Evolutionary conservation across 2,113 vertebrate species (phyloP).

Genomic region (Leiothrix lutea): DNA sequence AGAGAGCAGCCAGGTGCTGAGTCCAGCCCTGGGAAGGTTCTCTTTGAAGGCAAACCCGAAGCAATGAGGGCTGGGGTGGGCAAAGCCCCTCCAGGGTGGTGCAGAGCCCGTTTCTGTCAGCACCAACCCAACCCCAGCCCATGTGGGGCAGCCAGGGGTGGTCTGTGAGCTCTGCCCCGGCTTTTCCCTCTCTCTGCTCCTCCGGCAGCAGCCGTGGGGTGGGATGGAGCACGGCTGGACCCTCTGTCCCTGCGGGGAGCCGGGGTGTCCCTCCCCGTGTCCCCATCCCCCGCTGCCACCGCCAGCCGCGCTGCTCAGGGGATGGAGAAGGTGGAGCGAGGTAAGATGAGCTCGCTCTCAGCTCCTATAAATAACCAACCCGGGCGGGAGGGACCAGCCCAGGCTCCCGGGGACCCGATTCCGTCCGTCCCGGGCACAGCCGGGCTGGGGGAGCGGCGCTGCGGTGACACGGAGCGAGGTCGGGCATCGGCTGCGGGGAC

Average conservation of each 20-base stretch:
- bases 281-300: neutral
- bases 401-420: neutral
- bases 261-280: neutral
- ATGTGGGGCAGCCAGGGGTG: fast-evolving
- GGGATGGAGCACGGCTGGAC: neutral
- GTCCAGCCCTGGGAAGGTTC: neutral
- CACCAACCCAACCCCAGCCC: neutral
- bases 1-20: neutral
- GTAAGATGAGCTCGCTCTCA: neutral
- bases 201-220: neutral
- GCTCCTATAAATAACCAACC: constrained; percentile 8
- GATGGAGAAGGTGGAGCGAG: constrained; percentile 8
- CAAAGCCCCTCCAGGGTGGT: neutral
- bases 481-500: neutral
- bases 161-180: neutral
- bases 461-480: neutral
- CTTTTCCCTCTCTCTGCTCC: neutral
- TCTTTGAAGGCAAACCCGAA: neutral
- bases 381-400: neutral
- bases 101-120: neutral
- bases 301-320: neutral
- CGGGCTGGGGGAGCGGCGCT: neutral
- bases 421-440: neutral
- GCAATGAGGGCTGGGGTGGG: neutral
- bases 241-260: neutral